Percentiles rank a stretch among this genome's conserved stretches.
Evolutionary conservation across 2,797 vertebrate species (phyloP).

Genomic region (Diceros bicornis): DNA sequence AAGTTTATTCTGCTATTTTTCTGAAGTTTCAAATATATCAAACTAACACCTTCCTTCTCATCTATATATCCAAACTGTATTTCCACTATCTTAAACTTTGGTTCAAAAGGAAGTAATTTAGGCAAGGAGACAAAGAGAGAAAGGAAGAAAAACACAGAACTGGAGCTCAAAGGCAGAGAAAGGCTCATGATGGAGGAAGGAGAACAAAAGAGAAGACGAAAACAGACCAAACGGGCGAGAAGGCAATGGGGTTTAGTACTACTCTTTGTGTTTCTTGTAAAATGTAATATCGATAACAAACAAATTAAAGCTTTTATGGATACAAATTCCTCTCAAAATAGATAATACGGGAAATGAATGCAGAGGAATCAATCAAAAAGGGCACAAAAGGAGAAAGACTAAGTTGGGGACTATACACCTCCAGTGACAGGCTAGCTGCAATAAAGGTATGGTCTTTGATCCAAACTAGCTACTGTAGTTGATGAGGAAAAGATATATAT

Average conservation of each 20-base stretch:
- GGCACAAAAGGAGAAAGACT: not conserved
- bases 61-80: not conserved
- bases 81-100: not conserved
- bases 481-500: not conserved
- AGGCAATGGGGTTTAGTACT: not conserved
- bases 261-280: not conserved
- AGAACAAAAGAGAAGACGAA: not conserved
- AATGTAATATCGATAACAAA: not conserved
- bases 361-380: not conserved
- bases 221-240: not conserved
- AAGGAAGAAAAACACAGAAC: not conserved
- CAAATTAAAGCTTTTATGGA: not conserved
- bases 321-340: conserved; percentile 1
- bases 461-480: not conserved
- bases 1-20: not conserved
- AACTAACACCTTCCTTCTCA: not conserved
- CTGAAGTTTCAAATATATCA: not conserved
- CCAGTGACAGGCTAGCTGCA: not conserved
- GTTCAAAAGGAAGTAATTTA: not conserved
- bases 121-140: not conserved
- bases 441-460: not conserved
- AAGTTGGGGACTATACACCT: not conserved
- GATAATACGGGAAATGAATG: not conserved
- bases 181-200: not conserved
- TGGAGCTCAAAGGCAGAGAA: not conserved